Conservation (phyloP, 2,888 invertebrate species). For the Cyclophora albipunctata region DNA sequence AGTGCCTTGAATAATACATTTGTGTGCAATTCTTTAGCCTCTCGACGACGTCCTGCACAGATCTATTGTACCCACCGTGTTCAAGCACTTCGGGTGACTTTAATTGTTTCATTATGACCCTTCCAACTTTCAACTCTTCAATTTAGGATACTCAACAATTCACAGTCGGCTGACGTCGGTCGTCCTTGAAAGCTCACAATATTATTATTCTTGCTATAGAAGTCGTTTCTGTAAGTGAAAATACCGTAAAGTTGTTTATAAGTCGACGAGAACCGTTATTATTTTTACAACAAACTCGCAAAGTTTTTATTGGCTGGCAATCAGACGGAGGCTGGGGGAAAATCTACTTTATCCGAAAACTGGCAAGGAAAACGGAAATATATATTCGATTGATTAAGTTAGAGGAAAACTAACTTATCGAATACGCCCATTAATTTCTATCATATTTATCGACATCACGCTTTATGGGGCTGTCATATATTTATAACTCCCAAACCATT, state of each 20-base stretch:
- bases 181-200: slow-evolving; percentile 19
- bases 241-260: slow-evolving; percentile 12
- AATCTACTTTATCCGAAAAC: slow-evolving; percentile 11
- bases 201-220: slow-evolving; percentile 7
- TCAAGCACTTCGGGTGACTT: slow-evolving; percentile 38
- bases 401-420: slow-evolving; percentile 34
- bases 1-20: slow-evolving; percentile 50
- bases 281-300: slow-evolving; percentile 14
- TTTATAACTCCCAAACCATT: slow-evolving; percentile 57
- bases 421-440: slow-evolving; percentile 47
- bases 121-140: slow-evolving; percentile 29
- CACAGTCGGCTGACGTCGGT: slow-evolving; percentile 29
- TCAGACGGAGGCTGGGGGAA: slow-evolving; percentile 8
- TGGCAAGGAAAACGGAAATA: slow-evolving; percentile 23
- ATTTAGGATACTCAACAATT: slow-evolving; percentile 15
- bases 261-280: slow-evolving; percentile 9
- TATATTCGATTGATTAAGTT: slow-evolving; percentile 28
- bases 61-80: slow-evolving; percentile 41
- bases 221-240: slow-evolving; percentile 9
- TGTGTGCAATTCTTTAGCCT: slow-evolving; percentile 40
- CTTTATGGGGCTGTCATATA: slow-evolving; percentile 58
- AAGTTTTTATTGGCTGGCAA: slow-evolving; percentile 18
- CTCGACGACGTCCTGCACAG: slow-evolving; percentile 36
- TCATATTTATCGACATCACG: slow-evolving; percentile 46
- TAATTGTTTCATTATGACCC: slow-evolving; percentile 46